These are phyloP conservation scores for Bimastos eiseni DNA, from an alignment of 2,888 invertebrate genomes.

Conservation along the genomic window DNA sequence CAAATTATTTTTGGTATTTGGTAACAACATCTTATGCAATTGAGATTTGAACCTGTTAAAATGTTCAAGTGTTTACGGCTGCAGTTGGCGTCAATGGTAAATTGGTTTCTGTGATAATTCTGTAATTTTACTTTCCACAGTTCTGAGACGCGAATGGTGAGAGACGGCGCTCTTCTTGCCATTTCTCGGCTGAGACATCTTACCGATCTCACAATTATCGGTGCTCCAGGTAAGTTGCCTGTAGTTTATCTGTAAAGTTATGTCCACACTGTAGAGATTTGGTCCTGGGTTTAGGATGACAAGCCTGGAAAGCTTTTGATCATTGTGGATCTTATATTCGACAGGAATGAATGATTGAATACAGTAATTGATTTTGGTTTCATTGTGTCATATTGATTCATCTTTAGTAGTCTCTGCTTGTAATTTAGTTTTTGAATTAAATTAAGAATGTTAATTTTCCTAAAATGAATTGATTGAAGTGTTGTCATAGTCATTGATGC, in stretches of 20 bases:
- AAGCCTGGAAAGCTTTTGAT: neutral
- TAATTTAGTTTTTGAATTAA: too few species aligned
- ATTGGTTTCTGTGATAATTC: neutral
- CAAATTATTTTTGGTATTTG: too few species aligned
- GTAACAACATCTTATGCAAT: too few species aligned
- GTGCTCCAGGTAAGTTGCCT: conserved; percentile 49
- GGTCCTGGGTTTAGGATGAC: neutral
- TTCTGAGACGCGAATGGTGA: conserved; percentile 44
- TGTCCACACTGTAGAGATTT: neutral
- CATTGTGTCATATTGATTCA: neutral
- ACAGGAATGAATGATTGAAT: neutral
- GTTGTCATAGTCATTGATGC: neutral
- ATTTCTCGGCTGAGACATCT: conserved; percentile 47
- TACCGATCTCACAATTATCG: conserved; percentile 50
- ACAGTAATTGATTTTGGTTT: neutral
- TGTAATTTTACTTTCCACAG: conserved; percentile 40
- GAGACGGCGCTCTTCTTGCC: conserved; percentile 41
- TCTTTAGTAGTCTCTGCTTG: neutral
- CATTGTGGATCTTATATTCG: neutral
- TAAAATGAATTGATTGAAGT: too few species aligned
- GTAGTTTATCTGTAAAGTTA: neutral
- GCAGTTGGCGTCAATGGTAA: neutral
- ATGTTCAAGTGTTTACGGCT: neutral
- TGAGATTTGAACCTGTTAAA: neutral
- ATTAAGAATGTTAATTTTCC: neutral